phyloP scores from a whole-genome alignment of 2,113 vertebrate genomes.

The Amazona vittata region DNA sequence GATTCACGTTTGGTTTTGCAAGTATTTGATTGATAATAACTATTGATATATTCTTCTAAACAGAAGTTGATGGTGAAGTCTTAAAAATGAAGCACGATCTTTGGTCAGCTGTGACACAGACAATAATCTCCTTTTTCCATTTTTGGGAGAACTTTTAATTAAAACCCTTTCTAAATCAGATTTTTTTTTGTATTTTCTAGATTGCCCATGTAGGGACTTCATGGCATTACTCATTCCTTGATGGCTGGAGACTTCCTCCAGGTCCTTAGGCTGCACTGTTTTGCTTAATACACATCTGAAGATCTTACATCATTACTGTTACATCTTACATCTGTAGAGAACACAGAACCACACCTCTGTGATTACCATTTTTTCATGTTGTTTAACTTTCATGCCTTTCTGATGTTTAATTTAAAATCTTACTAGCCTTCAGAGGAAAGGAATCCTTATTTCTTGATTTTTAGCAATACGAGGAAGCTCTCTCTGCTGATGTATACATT shows the following conservation, averaged over 20 bases:
- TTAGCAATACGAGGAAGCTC: neutral
- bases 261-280: neutral
- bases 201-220: neutral
- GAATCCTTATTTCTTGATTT: neutral
- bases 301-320: neutral
- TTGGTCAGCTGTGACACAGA: neutral
- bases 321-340: neutral
- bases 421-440: neutral
- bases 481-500: neutral
- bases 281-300: neutral
- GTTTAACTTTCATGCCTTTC: neutral
- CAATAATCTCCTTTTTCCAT: neutral
- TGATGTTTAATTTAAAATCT: constrained; percentile 16
- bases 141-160: neutral
- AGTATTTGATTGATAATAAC: neutral
- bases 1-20: neutral
- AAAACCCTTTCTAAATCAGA: neutral
- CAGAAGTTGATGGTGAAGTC: neutral
- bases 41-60: neutral
- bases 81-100: neutral
- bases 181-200: neutral
- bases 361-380: neutral
- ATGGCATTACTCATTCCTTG: neutral
- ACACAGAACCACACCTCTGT: neutral
- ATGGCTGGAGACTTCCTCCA: neutral